These are phyloP conservation scores for Emberiza fucata DNA, from an alignment of 2,113 vertebrate genomes.

Conservation along the genomic window DNA sequence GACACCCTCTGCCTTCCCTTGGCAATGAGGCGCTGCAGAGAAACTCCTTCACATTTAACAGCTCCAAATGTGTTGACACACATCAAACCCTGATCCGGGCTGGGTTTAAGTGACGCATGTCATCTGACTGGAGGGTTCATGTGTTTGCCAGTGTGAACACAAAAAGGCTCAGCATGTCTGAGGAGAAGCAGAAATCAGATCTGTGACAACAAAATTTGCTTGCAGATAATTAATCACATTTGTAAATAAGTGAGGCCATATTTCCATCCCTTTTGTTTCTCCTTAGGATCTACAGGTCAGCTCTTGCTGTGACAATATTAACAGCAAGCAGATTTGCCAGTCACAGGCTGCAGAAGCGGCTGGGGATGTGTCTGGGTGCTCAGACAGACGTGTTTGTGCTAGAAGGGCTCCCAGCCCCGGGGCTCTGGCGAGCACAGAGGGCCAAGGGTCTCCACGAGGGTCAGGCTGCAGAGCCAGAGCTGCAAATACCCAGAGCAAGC, in stretches of 20 bases:
- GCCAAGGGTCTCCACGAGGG: background rate
- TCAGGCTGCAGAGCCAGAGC: background rate
- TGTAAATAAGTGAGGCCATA: background rate
- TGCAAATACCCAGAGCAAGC: background rate
- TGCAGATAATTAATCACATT: slow-evolving; percentile 1
- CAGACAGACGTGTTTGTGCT: background rate
- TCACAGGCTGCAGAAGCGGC: fast-evolving
- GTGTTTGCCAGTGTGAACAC: background rate
- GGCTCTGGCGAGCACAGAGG: fast-evolving
- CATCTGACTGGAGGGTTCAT: slow-evolving; percentile 14
- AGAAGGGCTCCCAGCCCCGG: background rate
- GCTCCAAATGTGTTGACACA: background rate
- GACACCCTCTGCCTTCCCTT: background rate
- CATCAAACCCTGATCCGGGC: background rate
- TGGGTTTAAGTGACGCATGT: slow-evolving; percentile 17
- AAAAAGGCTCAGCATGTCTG: slow-evolving; percentile 24
- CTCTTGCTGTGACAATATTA: slow-evolving; percentile 8
- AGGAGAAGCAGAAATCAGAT: background rate
- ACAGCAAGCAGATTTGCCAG: background rate
- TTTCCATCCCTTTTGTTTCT: slow-evolving; percentile 30
- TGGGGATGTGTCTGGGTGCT: background rate
- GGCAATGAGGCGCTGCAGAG: background rate
- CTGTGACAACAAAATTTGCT: background rate
- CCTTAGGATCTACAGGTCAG: background rate
- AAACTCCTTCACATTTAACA: background rate